Percentiles rank a stretch among this genome's conserved stretches.
Evolutionary conservation across 2,888 invertebrate species (phyloP).

Genomic region (Athalia rosae): DNA sequence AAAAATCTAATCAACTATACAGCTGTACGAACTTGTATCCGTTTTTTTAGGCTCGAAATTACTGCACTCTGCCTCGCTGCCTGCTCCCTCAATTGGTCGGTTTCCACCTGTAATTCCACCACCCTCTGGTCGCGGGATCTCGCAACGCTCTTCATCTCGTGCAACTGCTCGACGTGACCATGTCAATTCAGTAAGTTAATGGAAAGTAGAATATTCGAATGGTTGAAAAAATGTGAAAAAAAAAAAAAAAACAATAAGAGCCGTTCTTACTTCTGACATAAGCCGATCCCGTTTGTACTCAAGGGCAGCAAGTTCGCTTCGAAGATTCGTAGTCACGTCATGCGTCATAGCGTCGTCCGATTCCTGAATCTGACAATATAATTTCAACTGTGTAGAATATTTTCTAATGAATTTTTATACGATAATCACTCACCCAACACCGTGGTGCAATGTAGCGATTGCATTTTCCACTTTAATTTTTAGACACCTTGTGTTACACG

Average conservation of each 20-base stretch:
- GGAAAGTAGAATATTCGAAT: slow-evolving; percentile 40
- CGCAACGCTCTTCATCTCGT: slow-evolving; percentile 83
- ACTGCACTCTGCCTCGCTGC: slow-evolving; percentile 88
- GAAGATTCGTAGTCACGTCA: slow-evolving; percentile 84
- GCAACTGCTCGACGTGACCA: slow-evolving; percentile 74
- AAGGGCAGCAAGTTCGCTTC: slow-evolving; percentile 89
- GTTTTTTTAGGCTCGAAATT: slow-evolving; percentile 86
- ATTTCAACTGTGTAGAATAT: background rate
- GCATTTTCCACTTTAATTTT: slow-evolving; percentile 27
- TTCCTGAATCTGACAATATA: slow-evolving; percentile 53
- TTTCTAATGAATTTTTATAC: background rate
- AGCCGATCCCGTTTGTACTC: slow-evolving; percentile 90
- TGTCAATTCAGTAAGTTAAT: slow-evolving; percentile 3
- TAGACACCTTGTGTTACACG: background rate
- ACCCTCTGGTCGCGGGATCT: slow-evolving; percentile 83
- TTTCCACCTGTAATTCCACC: slow-evolving; percentile 86
- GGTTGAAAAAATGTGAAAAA: background rate
- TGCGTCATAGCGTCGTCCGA: slow-evolving; percentile 72
- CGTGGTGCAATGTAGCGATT: slow-evolving; percentile 6
- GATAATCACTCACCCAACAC: slow-evolving; percentile 21
- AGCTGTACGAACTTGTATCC: slow-evolving; percentile 75
- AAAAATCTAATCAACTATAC: slow-evolving; percentile 32
- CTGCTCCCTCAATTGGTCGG: slow-evolving; percentile 87
- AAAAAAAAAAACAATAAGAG: background rate
- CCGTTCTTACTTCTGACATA: slow-evolving; percentile 80